These are phyloP conservation scores for Anomalospiza imberbis DNA, from an alignment of 2,797 vertebrate species.

Conservation along the genomic window DNA sequence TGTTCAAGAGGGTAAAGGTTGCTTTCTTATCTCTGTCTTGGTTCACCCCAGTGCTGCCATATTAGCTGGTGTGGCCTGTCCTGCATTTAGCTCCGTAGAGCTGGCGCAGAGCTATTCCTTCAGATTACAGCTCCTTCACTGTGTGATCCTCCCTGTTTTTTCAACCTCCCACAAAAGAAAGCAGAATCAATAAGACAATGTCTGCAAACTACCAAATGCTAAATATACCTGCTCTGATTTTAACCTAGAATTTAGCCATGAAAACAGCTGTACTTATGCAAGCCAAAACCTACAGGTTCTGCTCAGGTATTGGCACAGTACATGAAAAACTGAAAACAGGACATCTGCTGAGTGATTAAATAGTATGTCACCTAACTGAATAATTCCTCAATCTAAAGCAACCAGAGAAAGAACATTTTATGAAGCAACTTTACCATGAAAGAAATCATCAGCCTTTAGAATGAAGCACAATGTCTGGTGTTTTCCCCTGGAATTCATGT, in stretches of 20 bases:
- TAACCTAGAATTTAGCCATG: background rate
- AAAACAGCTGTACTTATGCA: background rate
- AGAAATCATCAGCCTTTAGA: background rate
- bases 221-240: background rate
- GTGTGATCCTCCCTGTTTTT: background rate
- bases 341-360: background rate
- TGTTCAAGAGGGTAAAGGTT: background rate
- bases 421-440: background rate
- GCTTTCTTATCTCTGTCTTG: background rate
- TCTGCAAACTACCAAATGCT: background rate
- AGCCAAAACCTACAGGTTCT: background rate
- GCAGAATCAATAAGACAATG: background rate
- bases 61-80: background rate
- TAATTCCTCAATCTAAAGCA: background rate
- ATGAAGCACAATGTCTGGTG: background rate
- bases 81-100: background rate
- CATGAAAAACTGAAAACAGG: background rate
- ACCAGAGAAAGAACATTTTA: background rate
- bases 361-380: background rate
- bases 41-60: background rate
- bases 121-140: background rate
- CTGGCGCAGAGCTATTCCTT: background rate
- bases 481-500: background rate
- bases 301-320: background rate
- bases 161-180: background rate